Conservation (phyloP, 1,140 invertebrate species). For the Diorhabda carinulata region DNA sequence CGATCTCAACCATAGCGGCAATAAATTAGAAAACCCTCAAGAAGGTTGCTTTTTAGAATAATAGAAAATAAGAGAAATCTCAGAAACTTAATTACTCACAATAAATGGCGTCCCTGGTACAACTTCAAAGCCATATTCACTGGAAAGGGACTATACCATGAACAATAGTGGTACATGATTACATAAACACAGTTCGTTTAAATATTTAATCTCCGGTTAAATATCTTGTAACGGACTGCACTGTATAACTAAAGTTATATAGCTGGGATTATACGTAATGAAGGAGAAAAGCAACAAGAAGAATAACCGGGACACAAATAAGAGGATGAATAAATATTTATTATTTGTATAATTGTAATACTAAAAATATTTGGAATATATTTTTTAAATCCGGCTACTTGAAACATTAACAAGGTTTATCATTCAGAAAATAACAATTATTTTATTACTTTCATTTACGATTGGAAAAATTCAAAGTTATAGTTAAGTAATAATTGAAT, state of each 20-base stretch:
- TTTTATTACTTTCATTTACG: no score
- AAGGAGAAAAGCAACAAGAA: conserved; percentile 37
- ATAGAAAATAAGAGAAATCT: neutral
- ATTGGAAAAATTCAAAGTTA: no score
- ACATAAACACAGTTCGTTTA: no score
- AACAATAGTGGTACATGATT: no score
- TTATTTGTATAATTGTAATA: conserved; percentile 16
- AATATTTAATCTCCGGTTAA: no score
- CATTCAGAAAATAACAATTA: no score
- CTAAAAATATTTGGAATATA: neutral
- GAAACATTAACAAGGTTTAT: no score
- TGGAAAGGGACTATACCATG: no score
- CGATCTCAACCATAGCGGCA: neutral
- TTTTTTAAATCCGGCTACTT: no score
- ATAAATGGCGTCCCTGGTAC: neutral
- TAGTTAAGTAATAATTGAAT: no score
- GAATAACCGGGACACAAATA: conserved; percentile 32
- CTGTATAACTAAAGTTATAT: conserved; percentile 12
- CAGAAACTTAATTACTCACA: conserved; percentile 1
- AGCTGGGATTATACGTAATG: conserved; percentile 34
- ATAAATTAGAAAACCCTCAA: conserved; percentile 31
- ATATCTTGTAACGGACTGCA: conserved; percentile 9
- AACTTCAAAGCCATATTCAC: no score
- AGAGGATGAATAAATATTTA: conserved; percentile 30
- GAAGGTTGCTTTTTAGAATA: conserved; percentile 9